Evolutionary conservation across 37 sponge, comb jelly and placozoan genomes (phyloP).

Genomic region (Petrosia ficiformis): DNA sequence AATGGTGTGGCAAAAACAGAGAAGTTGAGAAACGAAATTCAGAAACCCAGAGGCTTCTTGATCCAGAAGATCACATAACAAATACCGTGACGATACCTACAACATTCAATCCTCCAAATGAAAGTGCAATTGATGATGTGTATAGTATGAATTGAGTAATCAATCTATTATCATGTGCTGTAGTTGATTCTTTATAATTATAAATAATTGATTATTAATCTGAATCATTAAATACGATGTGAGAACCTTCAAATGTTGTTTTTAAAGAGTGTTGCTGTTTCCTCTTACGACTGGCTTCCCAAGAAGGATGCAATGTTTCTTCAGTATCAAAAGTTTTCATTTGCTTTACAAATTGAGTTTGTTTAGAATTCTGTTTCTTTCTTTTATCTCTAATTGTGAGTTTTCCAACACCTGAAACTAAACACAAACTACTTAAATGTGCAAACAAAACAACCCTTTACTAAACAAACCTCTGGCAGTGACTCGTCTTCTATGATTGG

Average conservation of each 20-base stretch:
- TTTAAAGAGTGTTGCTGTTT: conserved; percentile 21
- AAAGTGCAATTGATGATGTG: not conserved
- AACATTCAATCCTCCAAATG: not conserved
- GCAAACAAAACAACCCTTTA: too few relatives aligned
- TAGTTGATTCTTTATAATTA: too few relatives aligned
- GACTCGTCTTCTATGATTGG: too few relatives aligned
- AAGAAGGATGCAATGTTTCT: conserved; percentile 58
- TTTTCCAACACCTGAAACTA: too few relatives aligned
- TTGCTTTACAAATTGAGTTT: not conserved
- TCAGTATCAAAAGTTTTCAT: not conserved
- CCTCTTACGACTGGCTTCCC: conserved; percentile 54
- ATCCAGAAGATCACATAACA: not conserved
- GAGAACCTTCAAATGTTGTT: conserved; percentile 42
- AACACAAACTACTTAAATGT: too few relatives aligned
- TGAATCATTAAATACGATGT: conserved; percentile 54
- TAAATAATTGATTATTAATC: conserved; percentile 22
- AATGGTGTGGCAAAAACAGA: not conserved
- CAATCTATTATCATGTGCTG: not conserved
- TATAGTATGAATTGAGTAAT: not conserved
- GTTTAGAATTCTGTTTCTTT: too few relatives aligned
- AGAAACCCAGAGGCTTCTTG: not conserved
- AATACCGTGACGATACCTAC: not conserved
- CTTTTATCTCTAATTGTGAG: too few relatives aligned
- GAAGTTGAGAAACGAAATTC: not conserved
- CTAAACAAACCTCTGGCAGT: too few relatives aligned